Evolutionary conservation across 2,888 invertebrate species (phyloP).

Genomic region (Dioctria rufipes): DNA sequence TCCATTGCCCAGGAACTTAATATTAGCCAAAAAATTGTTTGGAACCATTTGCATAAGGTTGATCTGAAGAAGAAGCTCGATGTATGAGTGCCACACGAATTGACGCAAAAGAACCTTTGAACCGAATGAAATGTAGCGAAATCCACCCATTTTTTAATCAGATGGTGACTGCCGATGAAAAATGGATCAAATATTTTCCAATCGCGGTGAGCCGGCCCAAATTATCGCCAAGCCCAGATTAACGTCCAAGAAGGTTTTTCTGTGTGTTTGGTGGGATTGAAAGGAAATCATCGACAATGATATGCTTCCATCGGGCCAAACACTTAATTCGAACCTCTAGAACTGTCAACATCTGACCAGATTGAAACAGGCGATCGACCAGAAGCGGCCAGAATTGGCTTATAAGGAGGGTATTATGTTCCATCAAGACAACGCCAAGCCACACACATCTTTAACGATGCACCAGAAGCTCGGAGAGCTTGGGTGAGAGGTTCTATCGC

Average conservation of each 20-base stretch:
- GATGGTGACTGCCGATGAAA: conserved; percentile 60
- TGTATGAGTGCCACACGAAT: conserved; percentile 23
- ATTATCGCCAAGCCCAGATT: conserved; percentile 57
- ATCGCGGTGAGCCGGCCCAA: conserved; percentile 47
- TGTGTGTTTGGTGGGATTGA: conserved; percentile 34
- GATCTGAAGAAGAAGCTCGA: conserved; percentile 34
- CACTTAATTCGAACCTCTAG: conserved; percentile 50
- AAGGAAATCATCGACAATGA: conserved; percentile 24
- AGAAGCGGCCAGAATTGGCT: neutral
- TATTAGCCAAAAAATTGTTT: conserved; percentile 5
- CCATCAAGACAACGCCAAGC: conserved; percentile 55
- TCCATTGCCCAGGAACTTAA: too few relatives aligned
- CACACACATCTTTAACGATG: conserved; percentile 56
- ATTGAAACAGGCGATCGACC: conserved; percentile 40
- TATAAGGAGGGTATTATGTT: conserved; percentile 58
- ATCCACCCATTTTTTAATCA: conserved; percentile 60
- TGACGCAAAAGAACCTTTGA: conserved; percentile 19
- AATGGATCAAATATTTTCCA: conserved; percentile 59
- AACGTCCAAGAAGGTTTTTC: conserved; percentile 51
- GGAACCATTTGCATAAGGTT: conserved; percentile 45
- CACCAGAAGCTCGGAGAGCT: conserved; percentile 61
- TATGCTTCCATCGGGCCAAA: conserved; percentile 31
- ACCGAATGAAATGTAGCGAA: conserved; percentile 58
- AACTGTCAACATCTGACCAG: conserved; percentile 55
- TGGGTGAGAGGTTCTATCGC: conserved; percentile 61